A percentile compares a stretch with the other conserved stretches of the same genome.
Conservation (phyloP, 2,113 vertebrate genomes). For the Paedocypris sp. region DNA sequence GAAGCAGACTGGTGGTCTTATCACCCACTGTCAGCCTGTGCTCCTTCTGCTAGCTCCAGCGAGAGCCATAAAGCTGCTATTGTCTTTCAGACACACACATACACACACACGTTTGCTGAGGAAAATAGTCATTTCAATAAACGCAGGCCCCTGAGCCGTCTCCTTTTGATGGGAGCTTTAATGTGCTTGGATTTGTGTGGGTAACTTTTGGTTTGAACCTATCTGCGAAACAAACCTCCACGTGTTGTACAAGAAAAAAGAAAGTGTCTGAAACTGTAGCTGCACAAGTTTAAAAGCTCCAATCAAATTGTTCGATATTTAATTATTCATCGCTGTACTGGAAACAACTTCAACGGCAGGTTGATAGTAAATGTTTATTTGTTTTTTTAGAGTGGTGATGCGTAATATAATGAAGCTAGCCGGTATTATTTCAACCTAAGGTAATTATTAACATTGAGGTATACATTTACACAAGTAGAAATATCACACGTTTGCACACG, state of each 20-base stretch:
- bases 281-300: too few relatives aligned
- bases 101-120: conserved; percentile 77
- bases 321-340: too few relatives aligned
- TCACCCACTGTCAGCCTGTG: conserved; percentile 97
- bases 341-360: too few relatives aligned
- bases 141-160: conserved; percentile 84
- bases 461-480: too few relatives aligned
- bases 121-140: conserved; percentile 97
- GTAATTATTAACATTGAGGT: too few relatives aligned
- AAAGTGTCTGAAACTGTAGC: too few relatives aligned
- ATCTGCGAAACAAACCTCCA: conserved; percentile 12
- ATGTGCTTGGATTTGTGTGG: conserved; percentile 32
- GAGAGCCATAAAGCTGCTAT: conserved; percentile 81
- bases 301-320: too few relatives aligned
- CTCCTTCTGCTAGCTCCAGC: conserved; percentile 86
- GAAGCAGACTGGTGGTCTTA: conserved; percentile 89
- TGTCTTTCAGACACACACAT: conserved; percentile 53
- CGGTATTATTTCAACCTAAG: too few relatives aligned
- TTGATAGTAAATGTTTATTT: too few relatives aligned
- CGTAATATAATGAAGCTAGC: too few relatives aligned
- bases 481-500: too few relatives aligned
- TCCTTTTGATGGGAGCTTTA: conserved; percentile 85
- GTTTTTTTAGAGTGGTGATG: too few relatives aligned
- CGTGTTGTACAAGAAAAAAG: background rate
- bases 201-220: conserved; percentile 24